These are phyloP conservation scores for Ametastegia equiseti DNA, from an alignment of 2,888 invertebrate genomes.

Conservation along the genomic window DNA sequence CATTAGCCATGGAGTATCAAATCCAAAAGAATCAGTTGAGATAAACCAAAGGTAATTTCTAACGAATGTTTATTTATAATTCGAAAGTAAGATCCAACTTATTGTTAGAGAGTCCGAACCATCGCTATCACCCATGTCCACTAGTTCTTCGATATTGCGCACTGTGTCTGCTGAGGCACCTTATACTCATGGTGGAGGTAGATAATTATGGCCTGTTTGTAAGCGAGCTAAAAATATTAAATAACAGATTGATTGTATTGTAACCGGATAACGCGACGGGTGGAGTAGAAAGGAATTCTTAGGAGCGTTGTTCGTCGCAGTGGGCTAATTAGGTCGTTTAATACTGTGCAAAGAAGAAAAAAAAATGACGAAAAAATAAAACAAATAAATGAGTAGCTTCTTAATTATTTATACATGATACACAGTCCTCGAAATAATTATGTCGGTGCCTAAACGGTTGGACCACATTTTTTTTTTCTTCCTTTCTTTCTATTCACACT, in stretches of 20 bases:
- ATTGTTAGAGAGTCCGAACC: not conserved
- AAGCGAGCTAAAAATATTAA: conserved; percentile 11
- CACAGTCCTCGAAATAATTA: not conserved
- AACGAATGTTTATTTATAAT: not conserved
- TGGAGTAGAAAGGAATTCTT: conserved; percentile 19
- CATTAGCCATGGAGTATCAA: no score
- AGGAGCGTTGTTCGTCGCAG: conserved; percentile 21
- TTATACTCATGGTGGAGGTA: not conserved
- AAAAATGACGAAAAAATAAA: conserved; percentile 4
- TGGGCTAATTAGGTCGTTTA: not conserved
- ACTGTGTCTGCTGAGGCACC: no score
- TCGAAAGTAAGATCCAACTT: not conserved
- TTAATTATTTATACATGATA: not conserved
- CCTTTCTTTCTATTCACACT: not conserved
- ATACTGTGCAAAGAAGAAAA: not conserved
- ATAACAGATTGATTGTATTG: conserved; percentile 30
- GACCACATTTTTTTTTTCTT: no score
- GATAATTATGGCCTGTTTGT: conserved; percentile 3
- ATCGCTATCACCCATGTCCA: not conserved
- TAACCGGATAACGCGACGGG: conserved; percentile 28
- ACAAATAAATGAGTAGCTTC: not conserved
- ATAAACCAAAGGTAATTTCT: no score
- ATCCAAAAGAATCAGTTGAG: no score
- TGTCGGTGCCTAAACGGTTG: no score
- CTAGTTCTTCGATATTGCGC: not conserved